phyloP scores from a whole-genome alignment of 64 coral and sea anemone genomes.

The Anthopleura sola region DNA sequence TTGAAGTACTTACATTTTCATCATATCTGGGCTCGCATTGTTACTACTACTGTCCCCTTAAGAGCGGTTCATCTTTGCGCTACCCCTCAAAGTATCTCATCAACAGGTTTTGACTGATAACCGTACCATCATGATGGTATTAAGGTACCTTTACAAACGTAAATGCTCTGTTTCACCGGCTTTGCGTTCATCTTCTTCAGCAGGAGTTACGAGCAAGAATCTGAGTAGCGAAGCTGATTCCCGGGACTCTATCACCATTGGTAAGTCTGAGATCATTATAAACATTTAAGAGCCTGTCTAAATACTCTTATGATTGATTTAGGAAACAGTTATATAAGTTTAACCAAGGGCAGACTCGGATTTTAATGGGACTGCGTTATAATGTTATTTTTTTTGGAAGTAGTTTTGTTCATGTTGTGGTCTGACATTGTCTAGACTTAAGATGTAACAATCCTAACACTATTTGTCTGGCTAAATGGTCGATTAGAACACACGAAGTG shows the following conservation, averaged over 20 bases:
- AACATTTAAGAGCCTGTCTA: neutral
- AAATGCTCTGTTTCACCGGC: neutral
- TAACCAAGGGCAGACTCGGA: neutral
- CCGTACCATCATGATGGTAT: neutral
- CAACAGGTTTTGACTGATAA: neutral
- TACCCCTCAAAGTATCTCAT: neutral
- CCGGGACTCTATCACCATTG: neutral
- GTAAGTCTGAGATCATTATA: neutral
- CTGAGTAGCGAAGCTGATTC: neutral
- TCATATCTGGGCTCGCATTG: neutral
- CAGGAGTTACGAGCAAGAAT: neutral
- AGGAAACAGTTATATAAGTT: neutral
- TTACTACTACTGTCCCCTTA: neutral
- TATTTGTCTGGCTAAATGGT: neutral
- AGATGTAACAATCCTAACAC: neutral
- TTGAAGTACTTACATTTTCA: neutral
- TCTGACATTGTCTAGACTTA: neutral
- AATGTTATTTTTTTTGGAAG: neutral
- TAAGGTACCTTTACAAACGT: slow-evolving; percentile 11
- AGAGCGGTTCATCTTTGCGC: neutral
- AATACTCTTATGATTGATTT: too few species aligned
- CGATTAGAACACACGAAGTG: too few species aligned
- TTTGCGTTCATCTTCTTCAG: slow-evolving; percentile 1
- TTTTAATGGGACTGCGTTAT: neutral
- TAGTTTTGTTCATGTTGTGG: neutral